Percentiles rank a stretch among this genome's conserved stretches.
phyloP scores from a whole-genome alignment of 2,113 vertebrate genomes.

The Hypomesus transpacificus region DNA sequence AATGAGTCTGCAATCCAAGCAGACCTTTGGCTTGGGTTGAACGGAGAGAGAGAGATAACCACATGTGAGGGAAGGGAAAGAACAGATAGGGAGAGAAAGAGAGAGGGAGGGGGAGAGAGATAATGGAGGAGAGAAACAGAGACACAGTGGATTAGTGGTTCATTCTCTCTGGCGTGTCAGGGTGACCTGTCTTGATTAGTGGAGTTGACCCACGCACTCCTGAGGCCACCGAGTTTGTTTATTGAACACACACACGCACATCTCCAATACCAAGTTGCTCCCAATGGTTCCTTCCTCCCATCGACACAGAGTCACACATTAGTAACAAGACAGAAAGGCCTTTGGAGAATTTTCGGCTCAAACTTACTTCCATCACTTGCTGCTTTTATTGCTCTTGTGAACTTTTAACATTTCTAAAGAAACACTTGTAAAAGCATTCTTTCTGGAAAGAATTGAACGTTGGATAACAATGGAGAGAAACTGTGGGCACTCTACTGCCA shows the following conservation, averaged over 20 bases:
- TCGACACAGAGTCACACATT: too few relatives aligned
- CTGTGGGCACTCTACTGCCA: too few relatives aligned
- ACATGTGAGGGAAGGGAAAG: background rate
- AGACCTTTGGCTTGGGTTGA: background rate
- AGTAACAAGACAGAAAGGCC: too few relatives aligned
- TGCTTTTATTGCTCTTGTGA: too few relatives aligned
- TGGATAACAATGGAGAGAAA: too few relatives aligned
- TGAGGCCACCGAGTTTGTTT: background rate
- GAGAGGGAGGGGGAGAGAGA: conserved; percentile 2
- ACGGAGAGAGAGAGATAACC: background rate
- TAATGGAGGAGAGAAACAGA: background rate
- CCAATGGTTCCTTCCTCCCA: too few relatives aligned
- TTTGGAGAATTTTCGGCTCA: too few relatives aligned
- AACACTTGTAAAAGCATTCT: too few relatives aligned
- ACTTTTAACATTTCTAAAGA: too few relatives aligned
- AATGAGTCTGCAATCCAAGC: background rate
- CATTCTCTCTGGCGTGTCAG: background rate
- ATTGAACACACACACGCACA: background rate
- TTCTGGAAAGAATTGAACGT: too few relatives aligned
- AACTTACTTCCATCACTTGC: too few relatives aligned
- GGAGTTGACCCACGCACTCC: background rate
- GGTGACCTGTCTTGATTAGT: background rate
- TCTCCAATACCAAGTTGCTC: too few relatives aligned
- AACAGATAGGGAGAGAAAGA: background rate
- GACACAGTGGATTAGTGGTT: background rate